phyloP scores from a whole-genome alignment of 2,113 vertebrate genomes.

The Collichthys lucidus region DNA sequence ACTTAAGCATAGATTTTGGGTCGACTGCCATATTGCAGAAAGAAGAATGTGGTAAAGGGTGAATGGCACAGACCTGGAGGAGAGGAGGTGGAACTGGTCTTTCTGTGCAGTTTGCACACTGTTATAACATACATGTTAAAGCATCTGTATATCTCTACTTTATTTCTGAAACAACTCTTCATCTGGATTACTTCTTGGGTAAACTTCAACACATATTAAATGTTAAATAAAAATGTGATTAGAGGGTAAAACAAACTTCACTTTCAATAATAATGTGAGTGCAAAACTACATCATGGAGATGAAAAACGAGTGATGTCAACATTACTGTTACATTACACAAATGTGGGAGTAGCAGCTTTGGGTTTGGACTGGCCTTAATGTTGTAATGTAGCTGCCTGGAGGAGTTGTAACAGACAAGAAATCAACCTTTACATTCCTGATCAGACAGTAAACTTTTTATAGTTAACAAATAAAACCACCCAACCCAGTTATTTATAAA shows the following conservation, averaged over 20 bases:
- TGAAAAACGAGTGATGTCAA: slow-evolving; percentile 7
- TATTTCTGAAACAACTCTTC: slow-evolving; percentile 1
- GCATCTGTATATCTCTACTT: background rate
- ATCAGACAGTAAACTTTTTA: slow-evolving; percentile 24
- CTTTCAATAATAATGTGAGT: slow-evolving; percentile 16
- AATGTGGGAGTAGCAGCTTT: slow-evolving; percentile 28
- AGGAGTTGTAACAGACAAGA: slow-evolving; percentile 33
- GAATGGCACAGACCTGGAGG: slow-evolving; percentile 32
- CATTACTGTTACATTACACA: slow-evolving; percentile 48
- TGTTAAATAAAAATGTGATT: background rate
- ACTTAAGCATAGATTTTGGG: background rate
- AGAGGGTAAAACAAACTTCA: slow-evolving; percentile 5
- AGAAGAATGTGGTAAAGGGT: background rate
- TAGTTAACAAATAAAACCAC: slow-evolving; percentile 6
- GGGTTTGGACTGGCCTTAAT: slow-evolving; percentile 34
- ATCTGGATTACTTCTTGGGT: slow-evolving; percentile 15
- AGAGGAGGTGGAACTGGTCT: slow-evolving; percentile 3
- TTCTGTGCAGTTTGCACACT: slow-evolving; percentile 33
- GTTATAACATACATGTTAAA: slow-evolving; percentile 8
- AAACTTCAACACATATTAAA: slow-evolving; percentile 4
- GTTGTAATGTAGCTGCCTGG: slow-evolving; percentile 33
- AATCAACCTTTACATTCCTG: slow-evolving; percentile 24
- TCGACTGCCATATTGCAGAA: slow-evolving; percentile 11
- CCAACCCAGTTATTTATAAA: background rate
- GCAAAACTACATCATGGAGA: slow-evolving; percentile 2